Percentiles rank a stretch among this genome's conserved stretches.
phyloP scores from a whole-genome alignment of 2,113 vertebrate species.

The Pontoporia blainvillei region DNA sequence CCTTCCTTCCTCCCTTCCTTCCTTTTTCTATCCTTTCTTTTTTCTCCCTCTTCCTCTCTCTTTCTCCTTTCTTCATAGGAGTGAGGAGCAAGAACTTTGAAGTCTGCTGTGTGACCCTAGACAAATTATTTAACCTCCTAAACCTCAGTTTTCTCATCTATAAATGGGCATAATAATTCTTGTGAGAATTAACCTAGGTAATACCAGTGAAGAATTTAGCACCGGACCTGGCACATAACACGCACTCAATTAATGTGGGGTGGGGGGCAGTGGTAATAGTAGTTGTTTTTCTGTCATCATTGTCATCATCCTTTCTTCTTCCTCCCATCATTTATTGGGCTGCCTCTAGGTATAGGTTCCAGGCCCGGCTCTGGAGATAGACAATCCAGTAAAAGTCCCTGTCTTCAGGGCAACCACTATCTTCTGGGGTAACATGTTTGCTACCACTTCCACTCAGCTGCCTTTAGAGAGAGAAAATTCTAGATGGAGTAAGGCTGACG shows the following conservation, averaged over 20 bases:
- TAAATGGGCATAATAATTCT: background rate
- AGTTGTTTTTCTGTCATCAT: too few relatives aligned
- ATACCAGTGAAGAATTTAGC: background rate
- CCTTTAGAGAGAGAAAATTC: background rate
- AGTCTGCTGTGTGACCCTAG: background rate
- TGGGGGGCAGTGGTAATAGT: accelerated
- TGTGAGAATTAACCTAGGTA: background rate
- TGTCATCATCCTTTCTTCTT: background rate
- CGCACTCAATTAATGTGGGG: accelerated
- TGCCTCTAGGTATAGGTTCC: background rate
- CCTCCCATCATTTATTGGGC: background rate
- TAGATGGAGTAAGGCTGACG: background rate
- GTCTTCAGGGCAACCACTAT: background rate
- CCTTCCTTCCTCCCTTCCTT: background rate
- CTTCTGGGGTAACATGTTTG: background rate
- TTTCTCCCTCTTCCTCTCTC: background rate
- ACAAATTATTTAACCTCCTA: background rate
- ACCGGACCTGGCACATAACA: accelerated
- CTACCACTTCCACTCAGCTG: background rate
- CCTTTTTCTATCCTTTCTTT: background rate
- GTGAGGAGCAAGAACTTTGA: background rate
- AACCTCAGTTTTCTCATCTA: background rate
- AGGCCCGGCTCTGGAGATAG: background rate
- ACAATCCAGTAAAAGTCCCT: background rate
- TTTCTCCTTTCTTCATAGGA: background rate